Base-by-base conservation (phyloP, 2,888 invertebrate genomes). In the Chymomyza procnemis region DNA sequence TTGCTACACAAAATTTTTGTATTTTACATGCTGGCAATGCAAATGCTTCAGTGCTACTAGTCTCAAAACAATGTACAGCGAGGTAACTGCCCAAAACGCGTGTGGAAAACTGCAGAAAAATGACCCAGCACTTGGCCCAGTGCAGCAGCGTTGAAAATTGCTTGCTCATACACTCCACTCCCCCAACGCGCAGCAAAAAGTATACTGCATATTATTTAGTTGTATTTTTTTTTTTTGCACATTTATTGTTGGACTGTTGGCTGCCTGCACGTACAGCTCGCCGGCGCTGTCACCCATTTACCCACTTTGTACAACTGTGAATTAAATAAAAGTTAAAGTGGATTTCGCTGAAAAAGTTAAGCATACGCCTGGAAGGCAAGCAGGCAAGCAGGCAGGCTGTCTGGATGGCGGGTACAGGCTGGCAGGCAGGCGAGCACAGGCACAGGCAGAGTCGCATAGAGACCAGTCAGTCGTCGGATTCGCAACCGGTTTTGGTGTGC, bases 291-390 rank as follows among this genome's bases (percentile, higher is more conserved):
- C 12, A 12, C 12, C 12, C 34, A 12, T 41, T 41, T 9, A 34
- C 34, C 34, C 34, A 34, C 16, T 18, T 50, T 12, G 9, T 22
- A 52, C 34, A 14, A 12, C 50, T 62, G 66, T 62, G 59, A 63
- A 73, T 74, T 74, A 74, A 74, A 68, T 68, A 62, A 70, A 54
- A 57, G 18, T 64, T 50, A 60, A 66, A 60, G 66, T 57, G 74
- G 59, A 66, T 70, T 68, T 73, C 52, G 62, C 12, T 46, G 12
- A 50, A 56, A 61, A 67, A 67, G 63, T 67, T 58, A 63, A 66
- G 61, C 68, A 71, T 64, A 59, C 58, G 58, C 47, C 61, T 61
- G 52, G 19, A 18, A 12, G 50, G 61, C 18, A 41, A 47, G 16
- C 5, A 4, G 19, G 19, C 1, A 59, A 8, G 1, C 9, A 26